Evolutionary conservation across 2,113 vertebrate species (phyloP), one percentile per base, ranked within the genome.

Genomic region (Bettongia penicillata): DNA sequence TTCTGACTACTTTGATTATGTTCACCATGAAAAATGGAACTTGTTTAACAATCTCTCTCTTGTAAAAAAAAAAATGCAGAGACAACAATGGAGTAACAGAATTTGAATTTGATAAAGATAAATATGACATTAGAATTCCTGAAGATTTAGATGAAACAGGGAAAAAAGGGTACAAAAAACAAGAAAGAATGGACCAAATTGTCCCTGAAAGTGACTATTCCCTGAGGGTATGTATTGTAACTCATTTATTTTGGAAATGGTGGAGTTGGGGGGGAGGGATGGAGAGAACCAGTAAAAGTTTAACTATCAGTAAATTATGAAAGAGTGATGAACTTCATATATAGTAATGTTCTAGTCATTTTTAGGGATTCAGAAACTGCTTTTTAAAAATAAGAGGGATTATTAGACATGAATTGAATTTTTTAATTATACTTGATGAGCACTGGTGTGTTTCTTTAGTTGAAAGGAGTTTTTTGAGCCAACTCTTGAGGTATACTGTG

Each of bases 81-180:
- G 99, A 99, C 93, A 98, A 99, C 91, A 98, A 97, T n/a, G 97
- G 95, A 92, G 93, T 95, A 95, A 97, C 98, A 4, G 99, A 99
- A 95, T 99, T 99, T 98, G 99, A 99, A 97, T 99, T 99, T 97
- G 97, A 98, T 26, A 98, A 91, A 23, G 99, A 99, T 97, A 99
- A 99, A 95, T 99, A 99, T 0, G 99, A 99, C 95, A 99, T 99
- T 94, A 98, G 98, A 96, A 99, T 99, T 97, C 99, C 99, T 92
- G 98, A 99, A 51, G 99, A 99, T 51, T 98, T 99, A 90, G 99
- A 99, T 97, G 98, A 97, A 91, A 98, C 94, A 11, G 98, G 98
- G 37, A 98, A 96, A 92, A 99, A 98, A 96, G 99, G 98, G 3
- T 98, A 99, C 90, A 99, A 98, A 92, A 98, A 98, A 90, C 97